Base-by-base conservation (phyloP, 2,797 vertebrate species). In the Coreius guichenoti region DNA sequence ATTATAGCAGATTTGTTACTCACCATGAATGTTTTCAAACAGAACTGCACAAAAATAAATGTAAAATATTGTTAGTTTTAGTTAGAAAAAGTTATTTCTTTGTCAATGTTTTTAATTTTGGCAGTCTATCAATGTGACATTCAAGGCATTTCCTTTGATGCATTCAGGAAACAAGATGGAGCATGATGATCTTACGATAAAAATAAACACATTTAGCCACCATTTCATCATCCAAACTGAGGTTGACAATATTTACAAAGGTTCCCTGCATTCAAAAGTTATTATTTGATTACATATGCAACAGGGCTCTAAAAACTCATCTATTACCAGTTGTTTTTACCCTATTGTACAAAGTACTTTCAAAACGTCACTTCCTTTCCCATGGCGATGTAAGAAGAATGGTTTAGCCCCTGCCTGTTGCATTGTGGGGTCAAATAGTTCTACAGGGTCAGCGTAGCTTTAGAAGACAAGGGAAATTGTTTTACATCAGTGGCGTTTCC, bases 401-500 rank as follows among this genome's bases (percentile, higher is more conserved):
- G 81, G 74, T 80, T 76, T 76, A 80, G 86, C 88, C 51, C 84
- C 87, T 82, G 88, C 81, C 81, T 86, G 84, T 89, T 90, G 90
- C 88, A 89, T 81, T 82, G 82, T 83, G 83, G 87, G 89, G 91
- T 86, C 82, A 90, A 83, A 86, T 91, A 89, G 85, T 90, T 90
- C 69, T 82, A 80, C 77, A 67, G 54, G 85, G 82, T 87, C 86
- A 92, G 91, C 88, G 90, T 80, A 74, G 87, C 82, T 92, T 85
- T 86, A 90, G 87, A 90, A 89, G 69, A 89, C 89, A 89, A 92
- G 93, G 93, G 92, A 94, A 93, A 92, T 92, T 93, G 90, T 92
- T 91, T 89, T 88, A 86, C 86, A 90, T 85, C 80, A 86, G 87
- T 86, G 70, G 90, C 80, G 90, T 92, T 93, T 94, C 90, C 91